Evolutionary conservation across 1,140 invertebrate species (phyloP).

Genomic region (Triops longicaudatus): DNA sequence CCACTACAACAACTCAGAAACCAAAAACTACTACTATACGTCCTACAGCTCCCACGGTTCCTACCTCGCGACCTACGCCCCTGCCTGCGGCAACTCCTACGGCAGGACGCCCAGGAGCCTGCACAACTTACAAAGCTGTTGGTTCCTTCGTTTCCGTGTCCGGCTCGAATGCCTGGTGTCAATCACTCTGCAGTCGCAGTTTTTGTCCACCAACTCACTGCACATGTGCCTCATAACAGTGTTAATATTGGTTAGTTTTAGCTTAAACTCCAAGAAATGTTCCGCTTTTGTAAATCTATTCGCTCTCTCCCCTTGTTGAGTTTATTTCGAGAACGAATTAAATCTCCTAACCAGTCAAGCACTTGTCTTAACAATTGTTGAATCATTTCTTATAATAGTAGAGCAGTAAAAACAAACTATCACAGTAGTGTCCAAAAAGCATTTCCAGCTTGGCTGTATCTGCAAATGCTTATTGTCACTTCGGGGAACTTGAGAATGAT

Average conservation of each 20-base stretch:
- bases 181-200: not conserved
- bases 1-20: not conserved
- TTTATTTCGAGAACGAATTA: no score
- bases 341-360: no score
- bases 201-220: not conserved
- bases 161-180: not conserved
- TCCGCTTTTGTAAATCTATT: no score
- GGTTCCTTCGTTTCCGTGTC: slow-evolving; percentile 13
- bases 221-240: not conserved
- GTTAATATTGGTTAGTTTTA: no score
- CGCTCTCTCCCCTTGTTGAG: no score
- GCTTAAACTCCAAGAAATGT: no score
- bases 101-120: not conserved
- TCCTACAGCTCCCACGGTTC: not conserved
- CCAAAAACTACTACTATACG: not conserved
- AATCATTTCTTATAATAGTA: no score
- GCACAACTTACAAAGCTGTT: slow-evolving; percentile 11
- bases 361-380: no score
- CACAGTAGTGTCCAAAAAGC: slow-evolving; percentile 2
- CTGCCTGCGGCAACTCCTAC: not conserved
- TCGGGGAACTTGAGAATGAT: no score
- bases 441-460: not conserved
- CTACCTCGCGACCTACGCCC: not conserved
- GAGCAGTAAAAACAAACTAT: not conserved
- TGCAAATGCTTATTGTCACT: slow-evolving; percentile 4